These are phyloP conservation scores for Mus minutoides DNA, from an alignment of 2,797 vertebrate genomes.

Conservation along the genomic window DNA sequence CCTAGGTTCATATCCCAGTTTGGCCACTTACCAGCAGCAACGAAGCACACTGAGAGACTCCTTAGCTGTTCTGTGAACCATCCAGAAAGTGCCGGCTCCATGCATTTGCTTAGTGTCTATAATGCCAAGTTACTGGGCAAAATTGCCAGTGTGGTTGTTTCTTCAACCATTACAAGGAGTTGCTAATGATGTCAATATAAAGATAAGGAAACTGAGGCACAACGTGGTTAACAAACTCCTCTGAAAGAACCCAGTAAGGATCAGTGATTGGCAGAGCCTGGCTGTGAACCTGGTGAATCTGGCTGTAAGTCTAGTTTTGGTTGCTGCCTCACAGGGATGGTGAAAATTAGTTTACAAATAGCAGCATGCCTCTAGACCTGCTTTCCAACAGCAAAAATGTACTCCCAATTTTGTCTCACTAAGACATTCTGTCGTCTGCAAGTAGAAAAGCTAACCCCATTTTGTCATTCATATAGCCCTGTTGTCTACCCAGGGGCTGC, in stretches of 20 bases:
- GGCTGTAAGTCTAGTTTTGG: not conserved
- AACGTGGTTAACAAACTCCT: not conserved
- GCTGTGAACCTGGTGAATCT: not conserved
- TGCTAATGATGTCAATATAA: not conserved
- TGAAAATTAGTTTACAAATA: not conserved
- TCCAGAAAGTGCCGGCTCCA: not conserved
- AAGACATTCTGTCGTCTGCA: not conserved
- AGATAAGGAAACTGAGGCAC: not conserved
- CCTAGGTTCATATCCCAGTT: not conserved
- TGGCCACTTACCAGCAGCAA: not conserved
- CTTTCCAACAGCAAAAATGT: not conserved
- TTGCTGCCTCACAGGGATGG: not conserved
- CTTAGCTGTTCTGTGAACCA: not conserved
- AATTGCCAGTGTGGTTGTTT: not conserved
- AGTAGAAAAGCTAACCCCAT: not conserved
- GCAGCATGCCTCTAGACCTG: not conserved
- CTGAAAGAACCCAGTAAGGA: not conserved
- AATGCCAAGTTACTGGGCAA: not conserved
- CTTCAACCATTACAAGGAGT: not conserved
- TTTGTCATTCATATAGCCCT: not conserved
- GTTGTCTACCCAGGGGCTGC: not conserved
- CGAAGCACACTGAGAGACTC: not conserved
- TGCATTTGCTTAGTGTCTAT: not conserved
- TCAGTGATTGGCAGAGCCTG: not conserved
- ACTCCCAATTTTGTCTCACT: not conserved